Conservation (phyloP, 2,888 invertebrate genomes). For the Fabriciana adippe region DNA sequence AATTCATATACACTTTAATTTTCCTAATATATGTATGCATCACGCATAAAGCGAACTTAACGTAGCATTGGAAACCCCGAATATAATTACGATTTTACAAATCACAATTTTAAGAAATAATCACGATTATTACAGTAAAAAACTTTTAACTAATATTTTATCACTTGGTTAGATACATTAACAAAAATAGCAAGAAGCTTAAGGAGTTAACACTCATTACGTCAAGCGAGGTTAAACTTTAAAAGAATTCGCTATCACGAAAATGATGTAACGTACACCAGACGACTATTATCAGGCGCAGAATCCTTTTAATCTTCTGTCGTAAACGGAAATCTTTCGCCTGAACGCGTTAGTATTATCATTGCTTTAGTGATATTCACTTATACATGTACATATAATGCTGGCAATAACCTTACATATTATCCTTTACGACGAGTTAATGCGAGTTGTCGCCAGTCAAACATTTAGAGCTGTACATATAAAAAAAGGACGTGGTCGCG, state of each 20-base stretch:
- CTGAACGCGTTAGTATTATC: conserved; percentile 61
- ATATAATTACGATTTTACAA: neutral
- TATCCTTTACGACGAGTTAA: conserved; percentile 80
- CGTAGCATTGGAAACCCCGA: conserved; percentile 3
- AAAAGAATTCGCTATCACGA: conserved; percentile 41
- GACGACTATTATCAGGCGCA: conserved; percentile 63
- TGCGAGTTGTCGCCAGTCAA: conserved; percentile 71
- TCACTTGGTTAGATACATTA: neutral
- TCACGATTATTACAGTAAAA: no score
- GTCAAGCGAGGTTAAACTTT: conserved; percentile 42
- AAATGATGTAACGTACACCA: conserved; percentile 65
- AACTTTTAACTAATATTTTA: neutral
- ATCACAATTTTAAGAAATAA: no score
- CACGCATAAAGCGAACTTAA: neutral
- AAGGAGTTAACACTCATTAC: conserved; percentile 38
- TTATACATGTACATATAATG: conserved; percentile 54
- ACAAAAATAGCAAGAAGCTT: conserved; percentile 32
- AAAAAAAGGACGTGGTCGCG: conserved; percentile 72
- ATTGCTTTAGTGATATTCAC: conserved; percentile 58
- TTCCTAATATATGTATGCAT: conserved; percentile 14
- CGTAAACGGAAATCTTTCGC: conserved; percentile 78
- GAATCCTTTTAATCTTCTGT: conserved; percentile 75
- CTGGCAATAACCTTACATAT: conserved; percentile 76
- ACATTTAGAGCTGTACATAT: conserved; percentile 74
- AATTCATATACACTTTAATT: conserved; percentile 5